Conservation (phyloP, 2,113 vertebrate species). For the Centropus bengalensis region DNA sequence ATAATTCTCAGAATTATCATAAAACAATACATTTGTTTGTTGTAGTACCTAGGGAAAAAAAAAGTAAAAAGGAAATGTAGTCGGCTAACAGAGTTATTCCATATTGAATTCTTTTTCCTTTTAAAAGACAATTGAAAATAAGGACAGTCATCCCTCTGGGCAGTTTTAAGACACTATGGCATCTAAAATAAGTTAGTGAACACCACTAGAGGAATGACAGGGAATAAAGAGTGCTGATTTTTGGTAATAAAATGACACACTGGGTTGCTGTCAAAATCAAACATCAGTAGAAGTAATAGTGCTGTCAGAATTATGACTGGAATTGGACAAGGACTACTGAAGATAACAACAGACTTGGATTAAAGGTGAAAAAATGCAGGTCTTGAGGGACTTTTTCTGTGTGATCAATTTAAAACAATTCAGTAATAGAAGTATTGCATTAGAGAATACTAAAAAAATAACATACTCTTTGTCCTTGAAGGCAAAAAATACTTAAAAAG, state of each 20-base stretch:
- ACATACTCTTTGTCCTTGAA: background rate
- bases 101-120: slow-evolving; percentile 38
- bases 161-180: slow-evolving; percentile 55
- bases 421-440: background rate
- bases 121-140: slow-evolving; percentile 50
- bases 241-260: slow-evolving; percentile 37
- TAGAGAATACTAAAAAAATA: background rate
- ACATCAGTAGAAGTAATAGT: slow-evolving; percentile 34
- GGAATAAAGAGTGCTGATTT: slow-evolving; percentile 46
- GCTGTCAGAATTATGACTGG: slow-evolving; percentile 19
- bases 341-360: background rate
- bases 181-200: slow-evolving; percentile 47
- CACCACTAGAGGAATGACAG: slow-evolving; percentile 43
- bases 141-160: slow-evolving; percentile 40
- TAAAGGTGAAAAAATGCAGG: background rate
- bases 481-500: background rate
- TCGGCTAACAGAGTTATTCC: slow-evolving; percentile 1
- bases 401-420: background rate
- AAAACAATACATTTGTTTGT: slow-evolving; percentile 46
- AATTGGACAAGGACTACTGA: slow-evolving; percentile 3
- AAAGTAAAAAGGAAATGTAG: background rate
- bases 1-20: slow-evolving; percentile 37
- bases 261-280: slow-evolving; percentile 14
- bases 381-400: background rate
- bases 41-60: background rate